Conservation (phyloP, 53 echinoderm and acorn worm species). For the Echinometra lucunter region DNA sequence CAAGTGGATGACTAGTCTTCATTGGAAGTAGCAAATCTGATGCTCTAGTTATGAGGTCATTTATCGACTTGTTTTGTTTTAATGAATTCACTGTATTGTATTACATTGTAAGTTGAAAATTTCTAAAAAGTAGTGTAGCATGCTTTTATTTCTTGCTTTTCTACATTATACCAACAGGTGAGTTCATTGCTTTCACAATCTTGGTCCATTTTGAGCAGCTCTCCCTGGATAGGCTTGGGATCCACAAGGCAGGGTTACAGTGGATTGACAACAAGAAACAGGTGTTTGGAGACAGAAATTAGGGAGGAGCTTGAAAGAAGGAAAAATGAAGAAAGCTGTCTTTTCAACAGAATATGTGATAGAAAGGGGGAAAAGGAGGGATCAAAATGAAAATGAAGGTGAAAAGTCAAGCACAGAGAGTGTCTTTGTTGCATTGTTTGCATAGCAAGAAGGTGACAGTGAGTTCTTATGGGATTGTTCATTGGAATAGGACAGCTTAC, state of each 20-base stretch:
- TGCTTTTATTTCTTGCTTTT: too few species aligned
- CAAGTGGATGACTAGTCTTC: conserved; percentile 14
- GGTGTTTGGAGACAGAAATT: conserved; percentile 1
- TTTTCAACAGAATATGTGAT: background rate
- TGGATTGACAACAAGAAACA: conserved; percentile 24
- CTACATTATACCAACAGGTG: too few species aligned
- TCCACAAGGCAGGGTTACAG: background rate
- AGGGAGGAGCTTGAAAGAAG: background rate
- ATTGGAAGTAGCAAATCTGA: background rate
- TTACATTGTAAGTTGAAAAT: too few species aligned
- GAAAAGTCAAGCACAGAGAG: background rate
- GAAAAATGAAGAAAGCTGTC: background rate
- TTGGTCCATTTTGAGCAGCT: background rate
- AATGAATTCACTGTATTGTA: too few species aligned
- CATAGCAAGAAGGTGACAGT: conserved; percentile 16
- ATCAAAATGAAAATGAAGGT: background rate
- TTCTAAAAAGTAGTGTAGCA: too few species aligned
- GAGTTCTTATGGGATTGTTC: background rate
- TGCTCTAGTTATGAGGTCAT: background rate
- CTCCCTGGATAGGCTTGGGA: background rate
- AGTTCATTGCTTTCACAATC: too few species aligned
- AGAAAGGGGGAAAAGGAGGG: background rate
- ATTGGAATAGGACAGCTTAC: too few species aligned
- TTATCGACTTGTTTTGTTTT: too few species aligned
- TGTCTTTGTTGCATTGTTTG: background rate